Base-by-base conservation (phyloP, 2,888 invertebrate genomes). In the Dorcus hopei region DNA sequence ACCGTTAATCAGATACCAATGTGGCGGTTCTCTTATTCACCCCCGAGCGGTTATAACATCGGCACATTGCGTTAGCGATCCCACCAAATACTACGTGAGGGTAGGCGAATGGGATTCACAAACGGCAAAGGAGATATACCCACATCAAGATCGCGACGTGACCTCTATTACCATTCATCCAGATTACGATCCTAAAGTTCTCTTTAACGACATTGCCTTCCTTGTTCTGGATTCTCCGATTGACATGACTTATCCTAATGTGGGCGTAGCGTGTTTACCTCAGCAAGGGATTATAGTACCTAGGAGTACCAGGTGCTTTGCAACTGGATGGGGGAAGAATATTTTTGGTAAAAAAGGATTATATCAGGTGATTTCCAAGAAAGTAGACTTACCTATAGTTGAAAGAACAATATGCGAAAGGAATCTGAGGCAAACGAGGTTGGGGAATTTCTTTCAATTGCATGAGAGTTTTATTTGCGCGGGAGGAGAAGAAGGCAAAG, bases 101-200 rank as follows among this genome's bases (percentile, higher is more conserved):
- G 87, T 88, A 0, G 92, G 92, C 0, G 92, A 92, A 77, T 93
- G 92, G 91, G 91, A 92, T 76, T 89, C 90, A 0, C 88, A 89
- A 74, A 87, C 86, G 0, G 85, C 82, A 40, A 82, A 81, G 49
- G 92, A 93, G 71, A 80, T 87, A 0, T 83, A 81, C 59, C 84
- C 85, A 0, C 87, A 89, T 72, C 89, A 90, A 69, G 90, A 92
- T 71, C 80, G 88, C 3, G 78, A 80, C 4, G 89, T 90, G 0
- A 71, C 73, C 0, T 79, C 79, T 6, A 77, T 87, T 0, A 73
- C 83, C 0, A 72, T 83, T 0, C 91, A 92, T 68, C 82, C 86
- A 33, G 77, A 84, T 42, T 91, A 82, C 66, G 84, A 87, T 68
- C 79, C 82, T 49, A 87, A 86, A 1, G 85, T 87, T 8, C 79